Evolutionary conservation across 2,113 vertebrate species (phyloP).

Genomic region (Bubo bubo): DNA sequence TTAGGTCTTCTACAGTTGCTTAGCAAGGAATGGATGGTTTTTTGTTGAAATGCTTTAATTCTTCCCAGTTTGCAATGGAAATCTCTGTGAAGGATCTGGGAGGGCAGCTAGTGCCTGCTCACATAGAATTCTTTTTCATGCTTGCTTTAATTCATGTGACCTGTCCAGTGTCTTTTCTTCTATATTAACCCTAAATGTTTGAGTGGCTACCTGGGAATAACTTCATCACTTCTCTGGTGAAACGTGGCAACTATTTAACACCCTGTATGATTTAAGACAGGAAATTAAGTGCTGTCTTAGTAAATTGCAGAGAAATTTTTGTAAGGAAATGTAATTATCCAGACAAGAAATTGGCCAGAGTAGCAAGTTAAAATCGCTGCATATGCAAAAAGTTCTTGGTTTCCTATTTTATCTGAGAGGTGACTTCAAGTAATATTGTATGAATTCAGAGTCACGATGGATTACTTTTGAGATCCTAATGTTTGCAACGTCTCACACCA

Average conservation of each 20-base stretch:
- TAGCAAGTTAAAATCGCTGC: neutral
- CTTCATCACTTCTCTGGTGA: neutral
- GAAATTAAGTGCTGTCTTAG: slow-evolving; percentile 28
- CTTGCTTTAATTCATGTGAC: neutral
- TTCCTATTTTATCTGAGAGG: neutral
- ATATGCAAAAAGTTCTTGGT: neutral
- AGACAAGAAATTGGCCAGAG: neutral
- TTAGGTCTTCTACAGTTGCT: neutral
- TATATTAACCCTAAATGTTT: neutral
- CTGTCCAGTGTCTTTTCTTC: neutral
- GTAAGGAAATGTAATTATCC: slow-evolving; percentile 9
- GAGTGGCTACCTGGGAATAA: neutral
- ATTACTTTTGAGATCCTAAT: neutral
- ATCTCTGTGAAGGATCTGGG: neutral
- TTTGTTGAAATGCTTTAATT: neutral
- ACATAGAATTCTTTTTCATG: neutral
- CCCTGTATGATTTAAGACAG: neutral
- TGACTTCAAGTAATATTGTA: neutral
- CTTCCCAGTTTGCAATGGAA: neutral
- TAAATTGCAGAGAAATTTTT: neutral
- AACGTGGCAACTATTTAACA: neutral
- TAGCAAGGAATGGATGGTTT: neutral
- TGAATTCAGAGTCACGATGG: neutral
- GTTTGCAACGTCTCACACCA: accelerated
- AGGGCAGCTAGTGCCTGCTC: neutral